phyloP scores from a whole-genome alignment of 1,140 invertebrate genomes.

The Saccostrea glomerata region DNA sequence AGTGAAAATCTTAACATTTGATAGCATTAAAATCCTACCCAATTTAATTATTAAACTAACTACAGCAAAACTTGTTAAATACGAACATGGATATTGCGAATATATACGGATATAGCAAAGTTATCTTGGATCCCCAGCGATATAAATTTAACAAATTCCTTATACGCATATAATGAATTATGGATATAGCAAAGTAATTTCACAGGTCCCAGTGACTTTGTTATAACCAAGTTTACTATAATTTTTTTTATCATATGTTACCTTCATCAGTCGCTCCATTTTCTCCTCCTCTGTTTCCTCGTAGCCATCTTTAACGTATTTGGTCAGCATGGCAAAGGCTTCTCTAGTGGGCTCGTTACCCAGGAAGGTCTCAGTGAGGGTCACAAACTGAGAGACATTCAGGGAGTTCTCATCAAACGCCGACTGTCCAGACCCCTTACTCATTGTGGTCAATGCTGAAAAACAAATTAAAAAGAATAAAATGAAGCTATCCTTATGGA shows the following conservation, averaged over 20 bases:
- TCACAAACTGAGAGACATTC: conserved; percentile 77
- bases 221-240: no score
- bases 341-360: conserved; percentile 66
- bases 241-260: background rate
- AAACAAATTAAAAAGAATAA: background rate
- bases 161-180: no score
- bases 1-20: background rate
- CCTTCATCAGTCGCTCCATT: conserved; percentile 74
- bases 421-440: conserved; percentile 71
- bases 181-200: no score
- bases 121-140: no score
- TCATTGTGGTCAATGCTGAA: conserved; percentile 62
- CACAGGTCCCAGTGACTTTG: no score
- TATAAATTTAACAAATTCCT: no score
- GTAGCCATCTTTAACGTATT: conserved; percentile 74
- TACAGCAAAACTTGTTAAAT: no score
- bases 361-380: conserved; percentile 76
- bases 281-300: conserved; percentile 77
- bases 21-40: background rate
- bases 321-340: conserved; percentile 67
- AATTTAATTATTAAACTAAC: no score
- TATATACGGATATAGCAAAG: no score
- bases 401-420: conserved; percentile 77
- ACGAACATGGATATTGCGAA: no score
- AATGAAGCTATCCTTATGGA: no score